Evolutionary conservation across 2,797 vertebrate species (phyloP), one percentile per base, ranked within the genome.

Genomic region (Mastacembelus armatus): DNA sequence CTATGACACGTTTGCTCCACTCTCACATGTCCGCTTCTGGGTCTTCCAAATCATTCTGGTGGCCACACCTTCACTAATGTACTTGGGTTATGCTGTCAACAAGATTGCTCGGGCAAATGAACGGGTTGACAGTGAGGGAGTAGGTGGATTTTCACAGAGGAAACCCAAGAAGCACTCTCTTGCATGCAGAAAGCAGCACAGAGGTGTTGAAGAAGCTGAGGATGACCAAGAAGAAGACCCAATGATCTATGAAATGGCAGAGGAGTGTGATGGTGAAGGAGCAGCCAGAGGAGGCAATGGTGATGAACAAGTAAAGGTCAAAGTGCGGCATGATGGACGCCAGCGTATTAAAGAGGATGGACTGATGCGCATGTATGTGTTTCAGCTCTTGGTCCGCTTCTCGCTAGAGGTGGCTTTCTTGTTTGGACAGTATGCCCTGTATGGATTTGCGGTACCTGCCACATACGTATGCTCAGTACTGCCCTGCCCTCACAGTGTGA

Each of bases 1-100:
- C 88, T 98, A 98, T 0, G 94, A 98, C 1, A 90, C 95, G 69
- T 98, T 99, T 0, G 96, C 97, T 0, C 97, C 97, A 0, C 96
- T 99, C 11, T 99, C 97, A 0, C 97, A 98, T 0, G 95, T 98
- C 36, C 94, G 96, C 60, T 99, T 98, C 85, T 99, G 97, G 97
- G 95, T 98, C 9, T 99, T 99, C 83, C 97, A 99, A 87, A 97
- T 97, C 80, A 97, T 99, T 12, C 85, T 97, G 8, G 94, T 98
- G 56, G 93, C 96, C 38, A 95, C 95, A 0, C 97, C 97, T 0
- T 97, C 96, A 0, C 93, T 99, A 51, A 94, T 99, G 91, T 99
- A 99, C 66, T 82, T 98, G 11, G 96, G 96, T 71, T 98, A 97
- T 0, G 97, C 97, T 2, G 93, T 96, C 61, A 96, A 99, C 71